Evolutionary conservation across 2,888 invertebrate species (phyloP).

Genomic region (Darwinula stevensoni): DNA sequence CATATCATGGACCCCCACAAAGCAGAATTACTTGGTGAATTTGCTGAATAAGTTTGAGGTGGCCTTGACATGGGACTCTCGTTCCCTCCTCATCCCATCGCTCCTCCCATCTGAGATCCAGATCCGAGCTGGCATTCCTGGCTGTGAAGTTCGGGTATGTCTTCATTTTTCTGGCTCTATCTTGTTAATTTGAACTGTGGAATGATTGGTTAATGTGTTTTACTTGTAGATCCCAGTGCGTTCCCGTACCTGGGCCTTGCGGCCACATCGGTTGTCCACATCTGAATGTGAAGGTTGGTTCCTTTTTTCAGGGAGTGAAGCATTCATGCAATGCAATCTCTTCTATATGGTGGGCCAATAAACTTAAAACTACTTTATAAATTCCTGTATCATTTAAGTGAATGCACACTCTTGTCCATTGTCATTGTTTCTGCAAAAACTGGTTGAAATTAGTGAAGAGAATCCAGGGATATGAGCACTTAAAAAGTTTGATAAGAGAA

Average conservation of each 20-base stretch:
- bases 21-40: constrained; percentile 51
- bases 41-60: constrained; percentile 89
- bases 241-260: constrained; percentile 32
- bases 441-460: neutral
- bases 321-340: no score
- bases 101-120: constrained; percentile 49
- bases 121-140: constrained; percentile 19
- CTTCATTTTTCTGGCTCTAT: neutral
- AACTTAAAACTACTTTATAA: no score
- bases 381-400: no score
- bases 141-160: constrained; percentile 15
- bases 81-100: constrained; percentile 68
- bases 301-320: no score
- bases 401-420: neutral
- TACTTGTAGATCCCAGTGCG: constrained; percentile 25
- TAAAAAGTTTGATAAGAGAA: neutral
- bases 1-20: constrained; percentile 32
- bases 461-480: neutral
- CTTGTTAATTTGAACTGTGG: neutral
- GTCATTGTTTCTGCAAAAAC: neutral
- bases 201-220: constrained; percentile 1
- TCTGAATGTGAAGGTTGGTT: no score
- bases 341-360: no score
- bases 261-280: no score
- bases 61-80: constrained; percentile 77